phyloP scores from a whole-genome alignment of 2,888 invertebrate genomes.

The Monoplex corrugatus region DNA sequence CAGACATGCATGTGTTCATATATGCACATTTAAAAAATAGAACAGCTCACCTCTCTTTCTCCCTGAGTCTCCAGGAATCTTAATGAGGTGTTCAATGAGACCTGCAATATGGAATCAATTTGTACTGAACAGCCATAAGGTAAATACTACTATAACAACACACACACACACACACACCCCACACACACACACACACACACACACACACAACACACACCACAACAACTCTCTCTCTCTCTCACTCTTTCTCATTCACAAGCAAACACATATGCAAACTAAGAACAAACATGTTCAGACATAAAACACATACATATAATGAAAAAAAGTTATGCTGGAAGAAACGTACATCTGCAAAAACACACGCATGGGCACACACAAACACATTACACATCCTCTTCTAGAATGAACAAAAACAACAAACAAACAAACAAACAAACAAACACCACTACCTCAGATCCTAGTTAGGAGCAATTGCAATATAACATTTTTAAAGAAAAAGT shows the following conservation, averaged over 20 bases:
- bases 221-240: neutral
- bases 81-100: conserved; percentile 49
- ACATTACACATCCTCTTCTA: neutral
- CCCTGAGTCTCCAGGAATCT: conserved; percentile 51
- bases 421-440: neutral
- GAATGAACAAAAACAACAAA: neutral
- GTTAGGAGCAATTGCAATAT: too few relatives aligned
- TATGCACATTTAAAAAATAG: neutral
- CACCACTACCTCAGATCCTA: too few relatives aligned
- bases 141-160: too few relatives aligned
- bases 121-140: too few relatives aligned
- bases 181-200: neutral
- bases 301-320: neutral
- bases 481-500: too few relatives aligned
- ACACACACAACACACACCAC: neutral
- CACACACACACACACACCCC: neutral
- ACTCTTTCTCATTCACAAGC: neutral
- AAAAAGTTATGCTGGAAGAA: neutral
- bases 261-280: neutral
- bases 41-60: conserved; percentile 55
- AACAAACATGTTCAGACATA: neutral
- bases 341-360: neutral
- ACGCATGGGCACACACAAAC: neutral
- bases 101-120: conserved; percentile 54
- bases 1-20: neutral